Percentiles rank a stretch among this genome's conserved stretches.
These are phyloP conservation scores for Acleris sparsana DNA, from an alignment of 2,888 invertebrate species.

Conservation along the genomic window DNA sequence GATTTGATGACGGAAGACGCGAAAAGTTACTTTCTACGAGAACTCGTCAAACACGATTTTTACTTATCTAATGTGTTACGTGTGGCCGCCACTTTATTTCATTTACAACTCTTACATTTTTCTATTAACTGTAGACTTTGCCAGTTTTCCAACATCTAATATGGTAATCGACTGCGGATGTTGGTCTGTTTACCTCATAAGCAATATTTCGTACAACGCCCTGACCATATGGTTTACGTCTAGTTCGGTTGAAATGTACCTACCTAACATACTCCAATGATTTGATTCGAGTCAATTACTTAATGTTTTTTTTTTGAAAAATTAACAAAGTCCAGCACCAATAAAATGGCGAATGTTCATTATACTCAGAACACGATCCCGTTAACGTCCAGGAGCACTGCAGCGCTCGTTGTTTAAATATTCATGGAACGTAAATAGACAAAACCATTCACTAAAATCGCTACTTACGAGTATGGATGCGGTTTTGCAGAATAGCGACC, in stretches of 20 bases:
- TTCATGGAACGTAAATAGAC: neutral
- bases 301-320: no score
- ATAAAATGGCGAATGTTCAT: neutral
- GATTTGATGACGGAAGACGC: conserved; percentile 6
- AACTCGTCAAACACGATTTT: conserved; percentile 4
- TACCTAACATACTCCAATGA: no score
- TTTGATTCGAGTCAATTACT: no score
- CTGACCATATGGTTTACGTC: no score
- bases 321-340: neutral
- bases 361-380: neutral
- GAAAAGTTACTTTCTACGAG: conserved; percentile 9
- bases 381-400: no score
- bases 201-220: no score
- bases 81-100: neutral
- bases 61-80: neutral
- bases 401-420: conserved; percentile 10
- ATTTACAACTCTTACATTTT: neutral
- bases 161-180: no score
- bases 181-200: no score
- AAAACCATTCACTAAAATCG: conserved; percentile 11
- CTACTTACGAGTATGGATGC: conserved; percentile 2
- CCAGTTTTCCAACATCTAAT: no score
- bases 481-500: conserved; percentile 1
- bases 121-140: no score
- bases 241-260: no score